Base-by-base conservation (phyloP, 2,113 vertebrate species). In the Theristicus caerulescens region DNA sequence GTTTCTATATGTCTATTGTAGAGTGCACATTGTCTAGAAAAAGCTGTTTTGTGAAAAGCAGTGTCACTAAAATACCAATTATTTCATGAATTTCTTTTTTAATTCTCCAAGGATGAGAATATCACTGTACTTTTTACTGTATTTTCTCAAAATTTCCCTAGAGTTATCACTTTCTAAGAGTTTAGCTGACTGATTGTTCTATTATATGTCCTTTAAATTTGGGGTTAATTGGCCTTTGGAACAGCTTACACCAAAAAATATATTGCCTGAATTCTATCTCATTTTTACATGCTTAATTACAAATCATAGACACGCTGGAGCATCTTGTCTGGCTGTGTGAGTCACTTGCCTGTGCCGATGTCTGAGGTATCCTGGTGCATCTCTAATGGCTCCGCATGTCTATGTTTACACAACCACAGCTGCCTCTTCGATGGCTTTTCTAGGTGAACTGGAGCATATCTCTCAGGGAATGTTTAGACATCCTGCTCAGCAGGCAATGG, bases 191-290 rank as follows among this genome's bases (percentile, higher is more conserved):
- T 82, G 24, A 69, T n/a, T 46, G 5, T 83, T 92, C 66, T 22
- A 27, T 44, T 64, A 42, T 18, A 40, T 5, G 2, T 24, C 12
- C 29, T 59, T 79, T 92, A 59, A 42, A 80, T 76, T 27, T 47
- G 46, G 67, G n/a, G 9, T 71, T 88, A 88, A 67, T 67, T 93
- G 11, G 11, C 16, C 40, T 84, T 82, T 51, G 26, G 47, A 85
- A 59, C 26, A 42, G 36, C 18, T 44, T 46, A n/a, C 44, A 49
- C 16, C 0, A 12, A 70, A 58, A 22, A 77, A 65, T 0, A 0
- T 5, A 22, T 44, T 1, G 0, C 7, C 32, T 34, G 24, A 36
- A 65, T 31, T 73, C 54, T 2, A 0, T 34, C 36, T 80, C 44
- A 29, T 42, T 86, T 94, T 83, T 46, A 9, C 52, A n/a, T 0